Percentiles rank a stretch among this genome's conserved stretches.
Evolutionary conservation across 2,888 invertebrate genomes (phyloP).

Genomic region (Linyphia triangularis): DNA sequence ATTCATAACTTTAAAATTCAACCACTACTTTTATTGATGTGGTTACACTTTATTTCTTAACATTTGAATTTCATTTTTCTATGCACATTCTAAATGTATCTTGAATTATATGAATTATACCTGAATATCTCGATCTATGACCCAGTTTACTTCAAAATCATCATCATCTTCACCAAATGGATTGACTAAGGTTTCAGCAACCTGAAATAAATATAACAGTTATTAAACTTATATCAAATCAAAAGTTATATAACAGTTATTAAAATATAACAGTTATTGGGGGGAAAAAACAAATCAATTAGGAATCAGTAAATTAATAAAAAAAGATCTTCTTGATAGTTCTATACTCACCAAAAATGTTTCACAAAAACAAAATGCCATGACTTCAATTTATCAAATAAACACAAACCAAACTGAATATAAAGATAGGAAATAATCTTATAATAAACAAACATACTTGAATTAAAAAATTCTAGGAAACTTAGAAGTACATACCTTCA

Average conservation of each 20-base stretch:
- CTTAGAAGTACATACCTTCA: constrained; percentile 82
- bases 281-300: too few relatives aligned
- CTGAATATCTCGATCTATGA: constrained; percentile 84
- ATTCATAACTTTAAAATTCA: too few relatives aligned
- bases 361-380: constrained; percentile 1
- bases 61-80: not conserved
- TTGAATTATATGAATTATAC: constrained; percentile 78
- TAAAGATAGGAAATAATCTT: not conserved
- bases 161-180: constrained; percentile 85
- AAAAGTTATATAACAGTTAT: too few relatives aligned
- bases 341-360: too few relatives aligned
- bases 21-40: too few relatives aligned
- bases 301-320: too few relatives aligned
- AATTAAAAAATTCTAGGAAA: not conserved
- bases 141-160: constrained; percentile 84
- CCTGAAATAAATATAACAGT: too few relatives aligned
- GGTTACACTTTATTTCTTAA: not conserved
- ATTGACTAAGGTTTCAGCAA: constrained; percentile 84
- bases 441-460: not conserved
- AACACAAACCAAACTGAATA: not conserved
- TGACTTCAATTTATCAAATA: not conserved
- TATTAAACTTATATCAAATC: too few relatives aligned
- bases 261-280: too few relatives aligned
- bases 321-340: too few relatives aligned
- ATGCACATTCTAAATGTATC: not conserved